Base-by-base conservation (phyloP, 2,113 vertebrate genomes). In the Plecotus auritus region DNA sequence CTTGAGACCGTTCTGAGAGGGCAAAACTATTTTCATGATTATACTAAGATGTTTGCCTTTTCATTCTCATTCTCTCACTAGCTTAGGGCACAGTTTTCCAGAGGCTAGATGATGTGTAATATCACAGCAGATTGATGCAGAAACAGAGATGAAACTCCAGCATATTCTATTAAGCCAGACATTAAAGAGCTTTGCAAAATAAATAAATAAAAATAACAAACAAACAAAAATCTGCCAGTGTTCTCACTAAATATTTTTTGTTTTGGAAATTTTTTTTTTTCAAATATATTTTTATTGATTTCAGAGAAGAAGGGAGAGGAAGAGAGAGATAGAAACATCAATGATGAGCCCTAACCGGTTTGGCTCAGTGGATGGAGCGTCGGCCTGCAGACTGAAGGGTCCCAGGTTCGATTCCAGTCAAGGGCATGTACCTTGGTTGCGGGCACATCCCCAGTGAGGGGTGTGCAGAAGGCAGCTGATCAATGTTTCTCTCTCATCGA, bases 201-300 rank as follows among this genome's bases (percentile, higher is more conserved):
- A 61, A 59, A 59, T 59, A 59, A 59, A 61, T 12, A 61, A 59
- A 59, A 11, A 61, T 12, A 76, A 45, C 7, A 70, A 74, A 45
- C 7, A 70, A 74, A 76, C 66, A n/a, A 85, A 72, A 72, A 78
- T 64, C 4, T 64, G 59, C 54, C 32, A 37, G 13, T 77, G 74
- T 96, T 82, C 67, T 90, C 23, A 85, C 30, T 92, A 89, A 84
- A n/a, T 84, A 37, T 28, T 88, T 85, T 94, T 85, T 89, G 45
- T 74, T 94, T 85, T 61, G 51, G 87, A 49, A 54, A 54, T 8
- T 8, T 56, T 22, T 56, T 20, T 49, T 49, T 8, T 8, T 8
- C 54, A 56, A 54, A 54, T 54, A 54, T 54, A 56, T 56, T 56
- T 56, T 22, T 56, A 56, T 56, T 56, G 18, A 56, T 56, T 56